Evolutionary conservation across 2,888 invertebrate genomes (phyloP), one percentile per base, ranked within the genome.

Genomic region (Mesorhabditis spiculigera): DNA sequence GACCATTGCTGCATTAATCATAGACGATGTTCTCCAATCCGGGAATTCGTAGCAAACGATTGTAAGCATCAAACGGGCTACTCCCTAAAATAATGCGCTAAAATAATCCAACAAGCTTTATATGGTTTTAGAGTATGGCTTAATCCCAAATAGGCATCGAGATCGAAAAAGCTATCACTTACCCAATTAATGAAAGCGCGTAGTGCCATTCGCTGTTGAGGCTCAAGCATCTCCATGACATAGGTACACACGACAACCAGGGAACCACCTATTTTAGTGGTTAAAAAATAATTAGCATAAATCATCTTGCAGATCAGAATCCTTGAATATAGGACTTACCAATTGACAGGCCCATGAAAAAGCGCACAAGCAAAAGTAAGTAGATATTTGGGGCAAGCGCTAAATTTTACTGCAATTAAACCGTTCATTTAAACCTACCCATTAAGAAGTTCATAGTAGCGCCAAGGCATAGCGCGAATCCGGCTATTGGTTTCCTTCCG

Each of bases 161-260:
- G 28, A 28, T 28, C 28, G 28, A 16, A 10, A 50, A 13, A 16
- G 13, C 8, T 45, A 28, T 41, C 43, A 41, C 68, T 45, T 69
- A 83, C 84, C 85, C 85, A 85, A 68, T 85, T 85, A 74, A 85
- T 81, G 71, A 85, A 83, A 6, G 84, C 85, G 44, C 85, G 66
- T 41, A 85, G 75, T 10, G 84, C 82, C 83, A 85, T 84, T 73
- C 85, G 68, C 71, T 85, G 85, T 66, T 84, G 73, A 1, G 85
- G 84, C 13, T 83, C 75, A n/a, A 85, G 78, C 79, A 82, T 77
- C 73, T 85, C 85, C 84, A 85, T 85, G 28, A 84, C 83, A 70
- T 81, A 84, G 10, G 85, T 82, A 68, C 82, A 85, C 5, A 82
- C 82, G 45, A 83, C 84, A 6, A 83, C 84, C 6, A 85, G 72